Evolutionary conservation across 2,113 vertebrate species (phyloP).

Genomic region (Ifrita kowaldi): DNA sequence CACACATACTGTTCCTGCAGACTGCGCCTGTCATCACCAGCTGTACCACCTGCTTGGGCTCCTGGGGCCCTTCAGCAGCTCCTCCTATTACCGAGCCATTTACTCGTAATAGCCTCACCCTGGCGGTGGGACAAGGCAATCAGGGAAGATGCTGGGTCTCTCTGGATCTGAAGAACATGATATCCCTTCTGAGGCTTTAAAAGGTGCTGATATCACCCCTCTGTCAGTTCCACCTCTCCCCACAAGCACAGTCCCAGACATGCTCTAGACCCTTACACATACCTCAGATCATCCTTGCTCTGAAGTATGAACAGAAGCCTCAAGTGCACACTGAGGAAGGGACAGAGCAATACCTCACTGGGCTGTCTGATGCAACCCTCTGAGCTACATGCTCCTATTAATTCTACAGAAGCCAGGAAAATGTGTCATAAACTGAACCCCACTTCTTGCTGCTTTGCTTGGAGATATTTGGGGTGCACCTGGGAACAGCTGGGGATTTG

Average conservation of each 20-base stretch:
- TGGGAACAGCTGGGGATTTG: neutral
- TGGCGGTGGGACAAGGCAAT: neutral
- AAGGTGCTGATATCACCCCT: neutral
- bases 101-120: neutral
- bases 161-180: neutral
- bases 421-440: neutral
- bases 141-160: neutral
- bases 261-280: neutral
- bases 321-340: neutral
- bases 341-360: neutral
- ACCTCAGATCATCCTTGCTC: neutral
- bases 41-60: constrained; percentile 36
- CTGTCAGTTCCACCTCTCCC: neutral
- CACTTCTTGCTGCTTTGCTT: neutral
- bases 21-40: constrained; percentile 20
- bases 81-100: neutral
- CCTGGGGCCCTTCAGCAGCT: neutral
- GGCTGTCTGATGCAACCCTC: neutral
- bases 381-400: neutral
- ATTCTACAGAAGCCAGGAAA: neutral
- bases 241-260: neutral
- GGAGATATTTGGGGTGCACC: neutral
- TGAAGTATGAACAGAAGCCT: neutral
- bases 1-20: constrained; percentile 42
- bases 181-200: neutral